Evolutionary conservation across 2,888 invertebrate species (phyloP), one percentile per base, ranked within the genome.

Genomic region (Hydriomena furcata): DNA sequence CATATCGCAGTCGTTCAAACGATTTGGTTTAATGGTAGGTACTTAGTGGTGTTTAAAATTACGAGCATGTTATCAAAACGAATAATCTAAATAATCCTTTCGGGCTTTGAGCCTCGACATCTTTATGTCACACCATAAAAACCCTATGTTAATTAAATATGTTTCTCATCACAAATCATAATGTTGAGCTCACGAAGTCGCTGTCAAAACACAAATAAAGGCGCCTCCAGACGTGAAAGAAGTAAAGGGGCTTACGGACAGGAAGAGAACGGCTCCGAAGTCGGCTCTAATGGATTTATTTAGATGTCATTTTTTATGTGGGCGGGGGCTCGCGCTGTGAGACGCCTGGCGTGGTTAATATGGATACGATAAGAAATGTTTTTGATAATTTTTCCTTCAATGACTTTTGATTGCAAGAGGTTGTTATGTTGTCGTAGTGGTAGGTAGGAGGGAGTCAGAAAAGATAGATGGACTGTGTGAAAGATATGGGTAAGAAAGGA

Each of bases 301-400:
- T 90, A 89, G 89, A 90, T 87, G 89, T 90, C 89, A 89, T 89
- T 89, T 90, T 90, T 89, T 89, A 89, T 88, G 89, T 90, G 89
- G 89, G 89, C 89, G 89, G 87, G 84, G 84, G 86, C 86, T 82
- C 66, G 71, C 69, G 64, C 71, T 61, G 72, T 64, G 79, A 73
- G 82, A 80, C 81, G 84, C 79, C 84, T 76, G 83, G 71, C 65
- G 43, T 58, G 51, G 55, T 40, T 76, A 73, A 52, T 67, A 47
- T 82, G 85, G 89, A 89, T 70, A 76, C 28, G 74, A 58, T 73
- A 17, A 12, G n/a, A n/a, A 21, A 24, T 40, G 31, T 32, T 50
- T 40, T 25, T 13, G 20, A 34, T 46, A 20, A 23, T 41, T 31
- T n/a, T 10, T 5, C 17, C 2, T 17, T 17, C 4, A 17, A 3